Base-by-base conservation (phyloP, 2,888 invertebrate species). In the Drosophila neotestacea region DNA sequence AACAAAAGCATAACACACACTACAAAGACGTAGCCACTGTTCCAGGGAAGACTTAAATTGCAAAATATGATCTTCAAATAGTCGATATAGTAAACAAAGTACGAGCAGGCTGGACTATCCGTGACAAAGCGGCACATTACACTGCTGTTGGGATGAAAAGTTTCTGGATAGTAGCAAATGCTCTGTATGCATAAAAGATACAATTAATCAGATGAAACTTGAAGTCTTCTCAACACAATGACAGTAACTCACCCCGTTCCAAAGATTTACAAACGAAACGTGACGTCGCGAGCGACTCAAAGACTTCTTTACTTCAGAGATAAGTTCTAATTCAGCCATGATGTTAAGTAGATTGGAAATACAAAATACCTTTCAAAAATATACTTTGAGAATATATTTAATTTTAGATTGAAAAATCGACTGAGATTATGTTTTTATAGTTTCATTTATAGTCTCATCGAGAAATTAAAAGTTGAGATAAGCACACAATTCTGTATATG, bases 101-200 rank as follows among this genome's bases (percentile, higher is more conserved):
- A 58, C 0, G 10, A 1, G 30, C 77, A 77, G 28, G 39, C 56
- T 4, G 41, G 13, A 6, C 10, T 61, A 0, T 6, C 4, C 0
- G 1, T 7, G 1, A 76, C 22, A 6, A 52, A 69, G 0, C 2
- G 2, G n/a, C 76, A 76, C 73, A 77, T 54, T 0, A 64, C 59
- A 6, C 4, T 36, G 48, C 56, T 41, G 27, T 39, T 62, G 11
- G 55, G 44, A 2, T 4, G 4, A 0, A 13, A 7, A 0, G 9
- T 6, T 9, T 3, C 6, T 3, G 52, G 58, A 10, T 60, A 65
- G 11, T 41, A 76, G 46, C 76, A 76, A 0, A 28, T 0, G 32
- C 28, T 60, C 73, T 72, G 9, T 30, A n/a, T 9, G 6, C 1
- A 22, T n/a, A 34, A 16, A 0, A 39, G 2, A 22, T 22, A 2